These are phyloP conservation scores for Cottus gobio DNA, from an alignment of 2,113 vertebrate genomes.

Conservation along the genomic window DNA sequence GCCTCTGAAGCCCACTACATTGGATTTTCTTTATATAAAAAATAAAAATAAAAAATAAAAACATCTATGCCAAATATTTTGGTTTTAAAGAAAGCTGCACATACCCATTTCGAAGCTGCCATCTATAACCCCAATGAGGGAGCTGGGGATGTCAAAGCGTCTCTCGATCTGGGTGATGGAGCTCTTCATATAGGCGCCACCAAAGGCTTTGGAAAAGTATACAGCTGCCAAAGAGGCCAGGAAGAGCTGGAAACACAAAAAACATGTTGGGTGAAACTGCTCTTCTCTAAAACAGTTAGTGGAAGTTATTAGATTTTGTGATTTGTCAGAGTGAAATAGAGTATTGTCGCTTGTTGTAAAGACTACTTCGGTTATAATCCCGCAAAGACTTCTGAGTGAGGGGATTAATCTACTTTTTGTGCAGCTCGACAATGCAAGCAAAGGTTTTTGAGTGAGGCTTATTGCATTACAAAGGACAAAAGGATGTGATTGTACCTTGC, in stretches of 20 bases:
- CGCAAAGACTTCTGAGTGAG: neutral
- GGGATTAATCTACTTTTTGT: constrained; percentile 1
- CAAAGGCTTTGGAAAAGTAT: constrained; percentile 87
- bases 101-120: constrained; percentile 95
- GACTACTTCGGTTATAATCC: neutral
- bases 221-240: constrained; percentile 86
- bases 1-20: neutral
- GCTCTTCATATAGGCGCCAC: constrained; percentile 90
- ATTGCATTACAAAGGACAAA: constrained; percentile 5
- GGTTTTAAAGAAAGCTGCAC: neutral
- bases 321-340: neutral
- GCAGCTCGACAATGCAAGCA: neutral
- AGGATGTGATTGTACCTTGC: constrained; percentile 3
- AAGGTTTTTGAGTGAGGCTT: neutral
- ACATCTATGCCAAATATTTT: too few species aligned
- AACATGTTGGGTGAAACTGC: neutral
- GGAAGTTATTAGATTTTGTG: neutral
- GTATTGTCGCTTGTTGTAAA: neutral
- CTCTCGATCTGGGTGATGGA: constrained; percentile 94
- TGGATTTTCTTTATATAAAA: neutral
- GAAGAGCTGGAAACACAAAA: constrained; percentile 84
- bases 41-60: neutral
- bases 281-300: neutral
- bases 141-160: constrained; percentile 91
- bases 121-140: constrained; percentile 88